Percentiles rank a stretch among this genome's conserved stretches.
Evolutionary conservation across 1,140 invertebrate species (phyloP).

Genomic region (Coelopa frigida): DNA sequence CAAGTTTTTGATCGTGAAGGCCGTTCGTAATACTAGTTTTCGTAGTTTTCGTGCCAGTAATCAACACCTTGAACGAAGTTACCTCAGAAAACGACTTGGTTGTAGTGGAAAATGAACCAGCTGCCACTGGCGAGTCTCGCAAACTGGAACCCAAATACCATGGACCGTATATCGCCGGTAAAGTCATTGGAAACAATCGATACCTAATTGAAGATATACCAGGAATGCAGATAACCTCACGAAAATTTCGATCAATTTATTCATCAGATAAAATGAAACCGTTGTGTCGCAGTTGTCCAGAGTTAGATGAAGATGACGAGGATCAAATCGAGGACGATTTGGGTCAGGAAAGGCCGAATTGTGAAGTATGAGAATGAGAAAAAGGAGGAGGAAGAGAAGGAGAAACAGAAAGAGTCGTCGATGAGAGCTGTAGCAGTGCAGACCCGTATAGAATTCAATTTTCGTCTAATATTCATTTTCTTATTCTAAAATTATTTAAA

Average conservation of each 20-base stretch:
- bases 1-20: constrained; percentile 13
- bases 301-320: neutral
- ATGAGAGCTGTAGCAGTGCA: too few species aligned
- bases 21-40: constrained; percentile 15
- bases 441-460: too few species aligned
- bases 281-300: neutral
- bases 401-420: too few species aligned
- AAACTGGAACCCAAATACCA: constrained; percentile 8
- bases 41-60: too few species aligned
- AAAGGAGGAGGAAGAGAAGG: too few species aligned
- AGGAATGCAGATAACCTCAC: neutral
- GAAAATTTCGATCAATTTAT: constrained; percentile 2
- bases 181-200: too few species aligned
- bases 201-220: constrained; percentile 6
- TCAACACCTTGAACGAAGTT: too few species aligned
- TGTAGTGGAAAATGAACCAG: constrained; percentile 7
- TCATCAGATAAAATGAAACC: neutral
- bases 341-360: too few species aligned
- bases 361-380: too few species aligned
- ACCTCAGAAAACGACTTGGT: constrained; percentile 6
- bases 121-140: constrained; percentile 2
- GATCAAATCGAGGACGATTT: constrained; percentile 8
- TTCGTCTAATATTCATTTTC: too few species aligned
- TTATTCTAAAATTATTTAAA: too few species aligned
- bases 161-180: too few species aligned